Evolutionary conservation across 2,113 vertebrate species (phyloP).

Genomic region (Falco punctatus): DNA sequence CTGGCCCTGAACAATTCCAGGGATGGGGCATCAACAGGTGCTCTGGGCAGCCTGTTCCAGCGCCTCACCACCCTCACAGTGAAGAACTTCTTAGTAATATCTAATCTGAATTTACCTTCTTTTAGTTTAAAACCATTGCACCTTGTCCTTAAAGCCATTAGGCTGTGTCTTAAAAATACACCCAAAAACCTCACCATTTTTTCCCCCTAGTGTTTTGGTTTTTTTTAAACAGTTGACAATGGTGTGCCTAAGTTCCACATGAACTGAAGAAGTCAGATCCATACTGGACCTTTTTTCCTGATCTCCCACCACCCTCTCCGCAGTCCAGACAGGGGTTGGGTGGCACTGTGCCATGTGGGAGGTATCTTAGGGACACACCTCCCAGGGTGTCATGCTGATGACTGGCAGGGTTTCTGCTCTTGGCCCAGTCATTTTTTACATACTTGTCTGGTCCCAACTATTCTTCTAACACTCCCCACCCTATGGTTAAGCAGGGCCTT

Average conservation of each 20-base stretch:
- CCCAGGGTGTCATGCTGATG: fast-evolving
- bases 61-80: too few species aligned
- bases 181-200: fast-evolving
- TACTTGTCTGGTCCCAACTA: too few species aligned
- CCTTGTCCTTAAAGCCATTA: neutral
- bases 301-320: neutral
- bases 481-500: neutral
- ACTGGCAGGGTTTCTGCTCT: neutral
- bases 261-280: neutral
- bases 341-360: neutral
- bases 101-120: too few species aligned
- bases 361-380: neutral
- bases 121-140: too few species aligned
- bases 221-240: neutral
- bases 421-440: neutral
- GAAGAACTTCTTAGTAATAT: too few species aligned
- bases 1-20: too few species aligned
- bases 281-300: neutral
- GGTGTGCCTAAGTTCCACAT: fast-evolving
- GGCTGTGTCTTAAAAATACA: neutral
- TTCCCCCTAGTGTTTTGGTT: neutral
- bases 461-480: neutral
- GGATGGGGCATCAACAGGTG: too few species aligned
- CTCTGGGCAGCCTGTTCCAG: too few species aligned
- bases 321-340: neutral